A percentile compares a stretch with the other conserved stretches of the same genome.
Evolutionary conservation across 2,113 vertebrate species (phyloP).

Genomic region (Falco punctatus): DNA sequence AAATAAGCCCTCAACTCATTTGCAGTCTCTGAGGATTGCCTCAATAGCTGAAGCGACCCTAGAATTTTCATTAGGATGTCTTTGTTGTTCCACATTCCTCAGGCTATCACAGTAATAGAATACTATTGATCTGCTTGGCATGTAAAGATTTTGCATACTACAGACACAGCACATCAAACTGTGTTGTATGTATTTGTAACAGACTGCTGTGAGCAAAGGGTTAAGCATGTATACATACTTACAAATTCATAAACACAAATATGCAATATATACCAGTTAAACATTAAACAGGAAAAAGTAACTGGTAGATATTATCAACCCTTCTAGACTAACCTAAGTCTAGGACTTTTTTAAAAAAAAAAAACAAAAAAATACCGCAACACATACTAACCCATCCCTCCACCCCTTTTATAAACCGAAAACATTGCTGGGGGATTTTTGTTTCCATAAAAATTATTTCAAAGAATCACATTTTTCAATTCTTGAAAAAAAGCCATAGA

Average conservation of each 20-base stretch:
- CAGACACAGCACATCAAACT: not conserved
- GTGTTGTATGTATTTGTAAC: not conserved
- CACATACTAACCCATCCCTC: not conserved
- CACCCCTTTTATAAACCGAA: not conserved
- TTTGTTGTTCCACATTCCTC: not conserved
- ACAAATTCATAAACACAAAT: not conserved
- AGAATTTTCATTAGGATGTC: constrained; percentile 3
- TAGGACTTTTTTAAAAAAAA: not conserved
- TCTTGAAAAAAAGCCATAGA: not conserved
- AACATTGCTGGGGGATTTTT: not conserved
- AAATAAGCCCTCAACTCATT: not conserved
- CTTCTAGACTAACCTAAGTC: not conserved
- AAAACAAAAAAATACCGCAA: rapidly evolving
- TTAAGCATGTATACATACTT: not conserved
- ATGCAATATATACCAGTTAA: not conserved
- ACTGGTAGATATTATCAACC: not conserved
- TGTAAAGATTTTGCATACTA: not conserved
- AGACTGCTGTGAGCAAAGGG: not conserved
- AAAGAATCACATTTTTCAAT: not conserved
- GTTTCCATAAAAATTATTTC: not conserved
- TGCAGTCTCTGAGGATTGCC: not conserved
- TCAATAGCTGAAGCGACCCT: not conserved
- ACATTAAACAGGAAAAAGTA: not conserved
- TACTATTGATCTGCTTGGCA: not conserved
- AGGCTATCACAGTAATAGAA: not conserved